phyloP scores from a whole-genome alignment of 2,113 vertebrate genomes.

The Myocastor coypus region DNA sequence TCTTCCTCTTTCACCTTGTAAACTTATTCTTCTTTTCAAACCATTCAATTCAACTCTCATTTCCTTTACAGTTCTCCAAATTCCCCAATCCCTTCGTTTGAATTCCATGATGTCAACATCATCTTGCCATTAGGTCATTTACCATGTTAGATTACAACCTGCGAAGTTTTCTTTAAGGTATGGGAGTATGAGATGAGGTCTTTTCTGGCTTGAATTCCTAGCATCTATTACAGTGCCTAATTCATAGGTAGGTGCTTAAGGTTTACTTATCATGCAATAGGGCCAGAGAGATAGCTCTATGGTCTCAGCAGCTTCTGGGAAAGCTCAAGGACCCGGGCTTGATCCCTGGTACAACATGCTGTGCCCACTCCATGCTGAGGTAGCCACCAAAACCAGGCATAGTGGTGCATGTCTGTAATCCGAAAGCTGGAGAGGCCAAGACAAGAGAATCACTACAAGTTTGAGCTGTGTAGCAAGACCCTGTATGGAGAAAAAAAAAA shows the following conservation, averaged over 20 bases:
- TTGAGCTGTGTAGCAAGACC: too few species aligned
- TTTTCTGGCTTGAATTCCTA: not conserved
- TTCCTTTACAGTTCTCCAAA: not conserved
- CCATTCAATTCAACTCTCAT: not conserved
- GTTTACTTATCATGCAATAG: not conserved
- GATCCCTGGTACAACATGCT: too few species aligned
- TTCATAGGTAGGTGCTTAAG: not conserved
- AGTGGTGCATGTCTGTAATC: too few species aligned
- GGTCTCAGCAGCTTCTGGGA: too few species aligned
- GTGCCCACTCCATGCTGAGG: too few species aligned
- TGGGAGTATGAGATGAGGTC: not conserved
- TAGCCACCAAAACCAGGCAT: too few species aligned
- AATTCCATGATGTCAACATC: not conserved
- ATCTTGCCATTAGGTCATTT: not conserved
- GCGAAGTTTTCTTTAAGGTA: not conserved
- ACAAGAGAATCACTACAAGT: too few species aligned
- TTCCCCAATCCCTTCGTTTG: not conserved
- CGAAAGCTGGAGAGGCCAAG: too few species aligned
- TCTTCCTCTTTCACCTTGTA: not conserved
- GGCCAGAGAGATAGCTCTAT: too few species aligned
- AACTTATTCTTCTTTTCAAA: slow-evolving; percentile 51
- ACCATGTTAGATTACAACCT: not conserved
- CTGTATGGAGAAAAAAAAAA: too few species aligned
- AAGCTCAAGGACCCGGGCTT: too few species aligned
- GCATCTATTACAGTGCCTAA: not conserved